A percentile compares a stretch with the other conserved stretches of the same genome.
These are phyloP conservation scores for Geopemphigus sp. DNA, from an alignment of 1,140 invertebrate genomes.

Conservation along the genomic window DNA sequence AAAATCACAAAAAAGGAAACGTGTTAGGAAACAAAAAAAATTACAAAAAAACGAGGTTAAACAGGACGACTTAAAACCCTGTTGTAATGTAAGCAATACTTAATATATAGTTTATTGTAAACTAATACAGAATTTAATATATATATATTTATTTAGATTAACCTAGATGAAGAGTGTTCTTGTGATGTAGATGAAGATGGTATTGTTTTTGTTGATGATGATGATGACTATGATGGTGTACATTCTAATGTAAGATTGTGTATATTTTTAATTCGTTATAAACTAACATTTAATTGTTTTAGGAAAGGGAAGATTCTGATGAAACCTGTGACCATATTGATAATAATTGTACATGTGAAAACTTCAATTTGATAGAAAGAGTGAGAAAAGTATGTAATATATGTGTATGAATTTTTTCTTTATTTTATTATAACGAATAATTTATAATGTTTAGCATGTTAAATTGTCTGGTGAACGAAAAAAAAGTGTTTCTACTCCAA, in stretches of 20 bases:
- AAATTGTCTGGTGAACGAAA: constrained; percentile 27
- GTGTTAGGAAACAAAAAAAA: constrained; percentile 81
- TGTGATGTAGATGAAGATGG: constrained; percentile 33
- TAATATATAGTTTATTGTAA: constrained; percentile 6
- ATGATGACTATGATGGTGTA: constrained; percentile 36
- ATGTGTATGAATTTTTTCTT: neutral
- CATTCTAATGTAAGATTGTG: constrained; percentile 26
- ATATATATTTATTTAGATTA: neutral
- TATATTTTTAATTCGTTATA: constrained; percentile 9
- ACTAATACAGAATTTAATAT: neutral
- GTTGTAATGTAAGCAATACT: constrained; percentile 55
- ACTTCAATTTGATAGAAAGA: constrained; percentile 20
- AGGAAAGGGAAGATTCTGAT: constrained; percentile 52
- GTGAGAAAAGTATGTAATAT: constrained; percentile 32
- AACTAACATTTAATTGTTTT: constrained; percentile 52
- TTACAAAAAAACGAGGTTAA: constrained; percentile 75
- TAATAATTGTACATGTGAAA: constrained; percentile 46
- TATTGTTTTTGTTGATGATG: constrained; percentile 27
- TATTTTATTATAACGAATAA: neutral
- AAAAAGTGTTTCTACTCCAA: constrained; percentile 38
- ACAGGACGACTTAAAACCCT: constrained; percentile 58
- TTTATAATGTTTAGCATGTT: constrained; percentile 21
- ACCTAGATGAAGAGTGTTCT: constrained; percentile 16
- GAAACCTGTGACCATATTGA: constrained; percentile 46
- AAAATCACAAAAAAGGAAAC: constrained; percentile 76